phyloP scores from a whole-genome alignment of 2,888 invertebrate genomes.

The Drosophila lacicola region DNA sequence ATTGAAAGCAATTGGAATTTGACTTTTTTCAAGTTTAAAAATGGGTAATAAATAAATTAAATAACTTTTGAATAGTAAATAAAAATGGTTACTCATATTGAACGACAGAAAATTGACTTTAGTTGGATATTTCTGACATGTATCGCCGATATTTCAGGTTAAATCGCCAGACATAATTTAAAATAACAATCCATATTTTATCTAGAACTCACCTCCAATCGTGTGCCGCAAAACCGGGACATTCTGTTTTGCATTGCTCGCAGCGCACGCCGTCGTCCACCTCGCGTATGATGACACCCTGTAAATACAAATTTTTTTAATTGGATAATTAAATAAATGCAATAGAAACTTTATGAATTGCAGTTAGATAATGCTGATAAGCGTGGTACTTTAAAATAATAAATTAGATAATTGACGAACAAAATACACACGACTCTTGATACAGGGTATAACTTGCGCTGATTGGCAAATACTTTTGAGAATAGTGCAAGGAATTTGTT shows the following conservation, averaged over 20 bases:
- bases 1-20: no score
- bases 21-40: not conserved
- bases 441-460: not conserved
- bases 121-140: no score
- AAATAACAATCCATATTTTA: not conserved
- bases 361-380: conserved; percentile 4
- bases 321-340: conserved; percentile 19
- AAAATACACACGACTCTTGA: not conserved
- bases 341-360: not conserved
- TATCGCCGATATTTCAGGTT: no score
- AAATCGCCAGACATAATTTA: no score
- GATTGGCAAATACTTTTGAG: no score
- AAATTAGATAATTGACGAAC: conserved; percentile 9
- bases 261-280: conserved; percentile 93
- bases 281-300: conserved; percentile 95
- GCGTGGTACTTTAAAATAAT: not conserved
- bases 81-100: no score
- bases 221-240: conserved; percentile 93
- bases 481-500: no score
- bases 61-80: no score
- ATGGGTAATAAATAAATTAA: no score
- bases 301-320: conserved; percentile 82
- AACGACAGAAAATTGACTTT: no score
- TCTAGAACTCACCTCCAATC: conserved; percentile 93
- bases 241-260: conserved; percentile 92